These are phyloP conservation scores for Villa cingulata DNA, from an alignment of 2,888 invertebrate genomes.

Conservation along the genomic window DNA sequence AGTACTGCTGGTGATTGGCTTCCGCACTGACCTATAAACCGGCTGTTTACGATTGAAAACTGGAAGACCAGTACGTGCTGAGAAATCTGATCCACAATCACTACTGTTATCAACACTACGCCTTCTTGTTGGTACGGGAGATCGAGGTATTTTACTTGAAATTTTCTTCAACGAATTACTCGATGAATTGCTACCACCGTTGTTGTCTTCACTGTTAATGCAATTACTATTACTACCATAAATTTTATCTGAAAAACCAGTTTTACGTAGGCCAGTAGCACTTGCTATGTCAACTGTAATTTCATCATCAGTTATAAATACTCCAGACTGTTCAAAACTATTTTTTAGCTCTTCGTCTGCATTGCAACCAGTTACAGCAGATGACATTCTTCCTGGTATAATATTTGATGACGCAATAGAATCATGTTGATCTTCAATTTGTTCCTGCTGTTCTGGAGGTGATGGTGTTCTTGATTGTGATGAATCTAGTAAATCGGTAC, in stretches of 20 bases:
- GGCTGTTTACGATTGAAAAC: slow-evolving; percentile 31
- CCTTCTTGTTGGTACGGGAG: slow-evolving; percentile 28
- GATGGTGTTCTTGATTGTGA: slow-evolving; percentile 22
- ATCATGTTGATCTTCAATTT: neutral
- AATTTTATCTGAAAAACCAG: slow-evolving; percentile 50
- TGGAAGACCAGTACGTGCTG: slow-evolving; percentile 23
- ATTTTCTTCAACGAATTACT: slow-evolving; percentile 31
- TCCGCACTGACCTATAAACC: slow-evolving; percentile 34
- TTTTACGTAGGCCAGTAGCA: slow-evolving; percentile 56
- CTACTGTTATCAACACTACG: slow-evolving; percentile 31
- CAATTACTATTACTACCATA: slow-evolving; percentile 28
- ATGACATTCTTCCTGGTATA: neutral
- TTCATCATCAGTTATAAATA: slow-evolving; percentile 33
- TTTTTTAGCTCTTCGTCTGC: slow-evolving; percentile 11
- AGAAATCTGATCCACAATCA: slow-evolving; percentile 26
- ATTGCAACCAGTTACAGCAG: neutral
- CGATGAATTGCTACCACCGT: slow-evolving; percentile 20
- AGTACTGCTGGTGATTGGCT: slow-evolving; percentile 28
- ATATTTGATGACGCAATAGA: too few species aligned
- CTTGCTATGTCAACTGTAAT: slow-evolving; percentile 50
- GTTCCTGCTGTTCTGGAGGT: slow-evolving; percentile 27
- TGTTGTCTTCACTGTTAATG: neutral
- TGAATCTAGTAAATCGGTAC: too few species aligned
- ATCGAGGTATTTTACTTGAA: slow-evolving; percentile 37
- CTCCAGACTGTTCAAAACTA: slow-evolving; percentile 32